Evolutionary conservation across 2,113 vertebrate species (phyloP).

Genomic region (Oenanthe melanoleuca): DNA sequence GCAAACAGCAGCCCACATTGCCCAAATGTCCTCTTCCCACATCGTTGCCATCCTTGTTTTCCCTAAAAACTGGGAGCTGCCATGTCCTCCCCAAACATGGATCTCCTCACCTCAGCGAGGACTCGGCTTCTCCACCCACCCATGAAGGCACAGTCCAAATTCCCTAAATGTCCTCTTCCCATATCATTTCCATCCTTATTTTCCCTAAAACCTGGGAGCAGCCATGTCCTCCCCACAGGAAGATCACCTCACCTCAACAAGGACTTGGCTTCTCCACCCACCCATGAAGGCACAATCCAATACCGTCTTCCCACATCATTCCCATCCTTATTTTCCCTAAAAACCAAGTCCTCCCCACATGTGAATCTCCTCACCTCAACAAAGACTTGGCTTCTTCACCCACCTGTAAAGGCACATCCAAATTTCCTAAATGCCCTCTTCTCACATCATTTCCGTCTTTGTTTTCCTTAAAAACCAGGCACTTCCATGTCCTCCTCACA

Average conservation of each 20-base stretch:
- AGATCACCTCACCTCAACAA: not conserved
- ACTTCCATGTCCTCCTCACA: not conserved
- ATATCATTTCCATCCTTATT: not conserved
- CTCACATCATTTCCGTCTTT: not conserved
- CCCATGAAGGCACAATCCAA: not conserved
- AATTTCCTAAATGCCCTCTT: not conserved
- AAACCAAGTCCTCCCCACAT: accelerated
- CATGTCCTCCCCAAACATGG: accelerated
- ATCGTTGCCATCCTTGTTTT: not conserved
- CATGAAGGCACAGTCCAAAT: too few relatives aligned
- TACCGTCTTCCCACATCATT: not conserved
- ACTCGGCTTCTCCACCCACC: not conserved
- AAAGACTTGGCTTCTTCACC: not conserved
- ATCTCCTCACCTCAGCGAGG: not conserved
- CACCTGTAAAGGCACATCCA: not conserved
- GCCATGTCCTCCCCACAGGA: accelerated
- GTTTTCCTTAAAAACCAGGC: not conserved
- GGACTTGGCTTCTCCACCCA: not conserved
- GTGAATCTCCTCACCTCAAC: not conserved
- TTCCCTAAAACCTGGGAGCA: not conserved
- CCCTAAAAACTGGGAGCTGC: not conserved
- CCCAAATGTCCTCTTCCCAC: not conserved
- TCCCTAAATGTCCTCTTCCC: not conserved
- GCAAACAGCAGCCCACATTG: not conserved
- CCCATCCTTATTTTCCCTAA: not conserved